Conservation (phyloP, 2,113 vertebrate species). For the Lota lota region DNA sequence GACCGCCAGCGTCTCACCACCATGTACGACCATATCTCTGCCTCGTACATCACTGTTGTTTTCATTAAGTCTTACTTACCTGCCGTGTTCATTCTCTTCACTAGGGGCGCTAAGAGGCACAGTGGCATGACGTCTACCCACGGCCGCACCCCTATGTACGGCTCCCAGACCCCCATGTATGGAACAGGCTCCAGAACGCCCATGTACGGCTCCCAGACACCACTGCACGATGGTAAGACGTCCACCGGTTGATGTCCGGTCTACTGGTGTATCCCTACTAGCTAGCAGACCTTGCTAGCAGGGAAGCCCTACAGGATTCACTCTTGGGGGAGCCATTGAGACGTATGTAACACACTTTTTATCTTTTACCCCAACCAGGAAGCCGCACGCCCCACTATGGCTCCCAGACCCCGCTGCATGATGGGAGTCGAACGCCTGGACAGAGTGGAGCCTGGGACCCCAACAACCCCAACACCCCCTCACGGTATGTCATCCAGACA, state of each 20-base stretch:
- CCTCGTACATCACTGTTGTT: neutral
- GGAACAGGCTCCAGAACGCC: slow-evolving; percentile 88
- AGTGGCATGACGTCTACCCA: slow-evolving; percentile 83
- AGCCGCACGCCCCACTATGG: slow-evolving; percentile 91
- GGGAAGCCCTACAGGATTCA: too few relatives aligned
- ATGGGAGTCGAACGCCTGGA: slow-evolving; percentile 90
- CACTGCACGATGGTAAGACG: slow-evolving; percentile 86
- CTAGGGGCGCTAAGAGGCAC: slow-evolving; percentile 80
- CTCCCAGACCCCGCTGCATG: slow-evolving; percentile 89
- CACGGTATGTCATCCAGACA: slow-evolving; percentile 69
- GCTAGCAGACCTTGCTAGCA: too few relatives aligned
- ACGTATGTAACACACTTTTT: neutral
- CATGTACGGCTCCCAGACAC: slow-evolving; percentile 93
- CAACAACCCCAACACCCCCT: slow-evolving; percentile 91
- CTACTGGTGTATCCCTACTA: too few relatives aligned
- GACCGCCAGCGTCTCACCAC: slow-evolving; percentile 88
- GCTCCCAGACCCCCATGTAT: slow-evolving; percentile 93
- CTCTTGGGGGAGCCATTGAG: too few relatives aligned
- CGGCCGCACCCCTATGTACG: slow-evolving; percentile 87
- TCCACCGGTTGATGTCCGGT: too few relatives aligned
- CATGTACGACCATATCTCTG: slow-evolving; percentile 66
- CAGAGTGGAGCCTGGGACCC: slow-evolving; percentile 96
- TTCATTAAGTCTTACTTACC: neutral
- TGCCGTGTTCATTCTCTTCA: neutral
- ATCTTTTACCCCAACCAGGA: slow-evolving; percentile 61